These are phyloP conservation scores for Drosophila rhopaloa DNA, from an alignment of 1,140 invertebrate species.

Conservation along the genomic window DNA sequence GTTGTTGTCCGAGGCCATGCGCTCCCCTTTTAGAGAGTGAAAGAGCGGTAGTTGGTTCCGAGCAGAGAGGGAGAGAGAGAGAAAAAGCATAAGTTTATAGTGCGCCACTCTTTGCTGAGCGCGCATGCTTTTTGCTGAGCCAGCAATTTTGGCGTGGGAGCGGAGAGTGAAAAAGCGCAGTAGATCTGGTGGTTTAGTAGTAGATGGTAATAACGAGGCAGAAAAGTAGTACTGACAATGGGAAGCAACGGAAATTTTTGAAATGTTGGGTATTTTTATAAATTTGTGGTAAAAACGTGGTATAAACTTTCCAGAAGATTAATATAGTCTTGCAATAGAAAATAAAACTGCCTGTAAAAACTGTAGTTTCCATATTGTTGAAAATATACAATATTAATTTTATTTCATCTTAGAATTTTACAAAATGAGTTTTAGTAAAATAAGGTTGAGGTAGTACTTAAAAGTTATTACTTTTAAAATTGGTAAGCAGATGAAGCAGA, in stretches of 20 bases:
- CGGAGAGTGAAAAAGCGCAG: conserved; percentile 45
- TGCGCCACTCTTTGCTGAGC: conserved; percentile 63
- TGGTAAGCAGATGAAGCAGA: too few relatives aligned
- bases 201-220: conserved; percentile 28
- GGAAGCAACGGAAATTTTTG: not conserved
- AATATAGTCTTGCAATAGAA: too few relatives aligned
- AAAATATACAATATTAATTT: too few relatives aligned
- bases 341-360: too few relatives aligned
- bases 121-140: conserved; percentile 66
- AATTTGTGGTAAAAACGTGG: too few relatives aligned
- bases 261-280: too few relatives aligned
- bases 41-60: not conserved
- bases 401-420: too few relatives aligned
- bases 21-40: conserved; percentile 21
- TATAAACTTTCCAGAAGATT: too few relatives aligned
- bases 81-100: not conserved
- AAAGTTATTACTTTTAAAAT: too few relatives aligned
- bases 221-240: conserved; percentile 3
- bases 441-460: too few relatives aligned
- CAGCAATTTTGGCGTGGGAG: conserved; percentile 9
- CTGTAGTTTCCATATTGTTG: too few relatives aligned
- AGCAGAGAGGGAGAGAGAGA: not conserved
- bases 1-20: conserved; percentile 69
- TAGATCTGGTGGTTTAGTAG: conserved; percentile 55
- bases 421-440: too few relatives aligned